These are phyloP conservation scores for Desmodus rotundus DNA, from an alignment of 2,113 vertebrate genomes.

Conservation along the genomic window DNA sequence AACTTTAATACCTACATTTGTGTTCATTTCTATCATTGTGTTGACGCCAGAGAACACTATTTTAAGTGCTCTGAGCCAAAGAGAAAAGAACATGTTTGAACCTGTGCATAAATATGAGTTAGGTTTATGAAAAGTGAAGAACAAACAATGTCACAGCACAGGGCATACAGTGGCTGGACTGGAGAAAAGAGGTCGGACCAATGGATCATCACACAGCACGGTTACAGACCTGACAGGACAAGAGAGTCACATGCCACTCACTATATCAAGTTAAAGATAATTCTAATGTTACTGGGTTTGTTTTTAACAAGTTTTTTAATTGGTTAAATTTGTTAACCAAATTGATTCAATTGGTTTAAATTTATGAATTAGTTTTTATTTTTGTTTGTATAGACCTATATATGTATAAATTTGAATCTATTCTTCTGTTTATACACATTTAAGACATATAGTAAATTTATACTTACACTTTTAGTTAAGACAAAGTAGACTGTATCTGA, in stretches of 20 bases:
- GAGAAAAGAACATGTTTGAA: slow-evolving; percentile 34
- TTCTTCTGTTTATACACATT: neutral
- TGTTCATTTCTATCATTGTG: neutral
- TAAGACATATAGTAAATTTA: neutral
- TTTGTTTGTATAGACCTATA: neutral
- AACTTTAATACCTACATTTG: neutral
- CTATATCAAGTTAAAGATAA: neutral
- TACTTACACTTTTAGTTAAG: neutral
- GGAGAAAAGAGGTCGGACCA: neutral
- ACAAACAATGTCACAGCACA: neutral
- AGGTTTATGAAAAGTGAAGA: neutral
- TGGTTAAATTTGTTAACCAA: neutral
- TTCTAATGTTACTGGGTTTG: neutral
- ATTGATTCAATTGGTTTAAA: neutral
- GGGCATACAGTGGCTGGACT: neutral
- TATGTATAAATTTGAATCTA: neutral
- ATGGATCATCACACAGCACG: neutral
- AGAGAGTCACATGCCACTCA: neutral
- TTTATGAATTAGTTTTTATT: neutral
- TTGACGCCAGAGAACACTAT: neutral
- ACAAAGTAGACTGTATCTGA: neutral
- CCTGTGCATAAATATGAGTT: slow-evolving; percentile 14
- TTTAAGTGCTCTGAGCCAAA: slow-evolving; percentile 2
- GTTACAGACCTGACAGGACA: neutral
- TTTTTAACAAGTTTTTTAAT: neutral